A percentile compares a stretch with the other conserved stretches of the same genome.
Evolutionary conservation across 2,888 invertebrate genomes (phyloP).

Genomic region (Nemotelus nigrinus): DNA sequence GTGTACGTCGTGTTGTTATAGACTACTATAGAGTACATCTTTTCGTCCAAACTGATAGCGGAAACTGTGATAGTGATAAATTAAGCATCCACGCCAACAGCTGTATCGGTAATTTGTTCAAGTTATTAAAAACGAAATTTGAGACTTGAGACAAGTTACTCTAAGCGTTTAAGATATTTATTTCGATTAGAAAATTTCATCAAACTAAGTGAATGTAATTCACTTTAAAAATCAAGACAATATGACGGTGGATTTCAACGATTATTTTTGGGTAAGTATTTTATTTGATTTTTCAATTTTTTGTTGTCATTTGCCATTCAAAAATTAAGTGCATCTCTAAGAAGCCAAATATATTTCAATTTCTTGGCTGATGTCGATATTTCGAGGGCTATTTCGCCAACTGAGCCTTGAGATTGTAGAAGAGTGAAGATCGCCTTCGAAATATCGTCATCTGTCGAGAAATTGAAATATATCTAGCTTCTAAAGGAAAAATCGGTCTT

Average conservation of each 20-base stretch:
- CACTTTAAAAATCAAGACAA: constrained; percentile 51
- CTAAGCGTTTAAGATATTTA: neutral
- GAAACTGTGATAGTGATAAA: constrained; percentile 11
- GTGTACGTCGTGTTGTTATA: neutral
- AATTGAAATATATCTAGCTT: too few species aligned
- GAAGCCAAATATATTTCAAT: too few species aligned
- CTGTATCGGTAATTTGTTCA: too few species aligned
- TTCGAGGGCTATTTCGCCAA: too few species aligned
- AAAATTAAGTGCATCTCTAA: neutral
- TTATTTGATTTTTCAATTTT: neutral
- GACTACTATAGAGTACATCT: neutral
- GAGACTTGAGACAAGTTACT: neutral
- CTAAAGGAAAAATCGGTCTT: too few species aligned
- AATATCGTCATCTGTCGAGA: too few species aligned
- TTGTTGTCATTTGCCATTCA: neutral
- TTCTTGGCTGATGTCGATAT: too few species aligned
- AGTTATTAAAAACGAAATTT: neutral
- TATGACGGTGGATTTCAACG: constrained; percentile 66
- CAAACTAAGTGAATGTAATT: constrained; percentile 31
- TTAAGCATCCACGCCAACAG: neutral
- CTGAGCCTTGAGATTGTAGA: too few species aligned
- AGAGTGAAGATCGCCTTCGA: too few species aligned
- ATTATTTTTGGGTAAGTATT: constrained; percentile 64
- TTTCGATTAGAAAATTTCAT: neutral
- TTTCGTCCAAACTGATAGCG: neutral